Conservation (phyloP, 2,797 vertebrate species). For the Esox lucius region DNA sequence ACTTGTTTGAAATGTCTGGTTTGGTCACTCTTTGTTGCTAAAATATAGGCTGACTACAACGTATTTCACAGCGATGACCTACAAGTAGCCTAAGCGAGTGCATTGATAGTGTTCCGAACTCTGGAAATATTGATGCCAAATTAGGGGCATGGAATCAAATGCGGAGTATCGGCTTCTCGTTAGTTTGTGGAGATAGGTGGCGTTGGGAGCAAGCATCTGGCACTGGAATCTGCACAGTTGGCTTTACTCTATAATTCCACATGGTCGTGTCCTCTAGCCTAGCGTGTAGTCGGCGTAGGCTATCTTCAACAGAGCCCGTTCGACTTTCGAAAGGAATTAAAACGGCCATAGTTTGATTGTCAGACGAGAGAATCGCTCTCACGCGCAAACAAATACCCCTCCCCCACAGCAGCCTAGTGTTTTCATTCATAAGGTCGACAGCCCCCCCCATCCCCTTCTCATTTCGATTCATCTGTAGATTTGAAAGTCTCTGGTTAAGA, state of each 20-base stretch:
- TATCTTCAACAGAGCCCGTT: neutral
- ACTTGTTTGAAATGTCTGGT: neutral
- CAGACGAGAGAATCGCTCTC: slow-evolving; percentile 65
- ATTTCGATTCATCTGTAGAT: slow-evolving; percentile 46
- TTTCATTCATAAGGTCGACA: slow-evolving; percentile 94
- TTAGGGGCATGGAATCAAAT: neutral
- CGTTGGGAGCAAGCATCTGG: neutral
- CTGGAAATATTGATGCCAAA: neutral
- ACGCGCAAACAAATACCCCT: slow-evolving; percentile 71
- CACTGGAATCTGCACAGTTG: neutral
- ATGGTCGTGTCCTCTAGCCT: slow-evolving; percentile 9
- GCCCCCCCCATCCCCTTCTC: slow-evolving; percentile 28
- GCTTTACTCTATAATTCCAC: neutral
- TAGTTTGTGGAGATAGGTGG: neutral
- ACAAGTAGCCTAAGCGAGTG: neutral
- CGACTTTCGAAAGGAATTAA: slow-evolving; percentile 8
- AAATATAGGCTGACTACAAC: neutral
- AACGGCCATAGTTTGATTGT: slow-evolving; percentile 49
- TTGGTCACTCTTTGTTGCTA: no score
- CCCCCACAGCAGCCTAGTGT: slow-evolving; percentile 70
- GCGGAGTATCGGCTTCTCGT: neutral
- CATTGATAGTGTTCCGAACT: neutral
- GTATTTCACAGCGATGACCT: neutral
- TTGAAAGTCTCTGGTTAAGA: slow-evolving; percentile 37
- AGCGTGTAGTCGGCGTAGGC: slow-evolving; percentile 25